Conservation (phyloP, 2,888 invertebrate species). For the Phasia obesa region DNA sequence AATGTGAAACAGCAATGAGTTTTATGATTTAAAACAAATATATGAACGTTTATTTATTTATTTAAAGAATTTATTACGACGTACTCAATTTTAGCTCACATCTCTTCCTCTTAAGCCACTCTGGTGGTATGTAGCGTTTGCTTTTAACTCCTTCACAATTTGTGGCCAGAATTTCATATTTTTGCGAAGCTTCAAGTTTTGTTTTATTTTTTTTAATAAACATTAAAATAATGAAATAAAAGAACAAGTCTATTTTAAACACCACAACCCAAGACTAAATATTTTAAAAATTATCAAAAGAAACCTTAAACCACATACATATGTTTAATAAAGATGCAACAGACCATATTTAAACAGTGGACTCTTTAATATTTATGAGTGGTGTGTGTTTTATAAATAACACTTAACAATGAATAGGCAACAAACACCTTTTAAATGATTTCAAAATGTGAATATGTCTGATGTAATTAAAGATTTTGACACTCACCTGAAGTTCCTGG, state of each 20-base stretch:
- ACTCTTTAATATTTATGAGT: too few species aligned
- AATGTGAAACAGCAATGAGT: slow-evolving; percentile 16
- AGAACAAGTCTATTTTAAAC: neutral
- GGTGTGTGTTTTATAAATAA: too few species aligned
- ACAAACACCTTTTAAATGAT: neutral
- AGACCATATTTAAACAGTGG: too few species aligned
- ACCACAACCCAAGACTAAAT: slow-evolving; percentile 43
- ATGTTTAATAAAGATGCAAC: neutral
- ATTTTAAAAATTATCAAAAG: neutral
- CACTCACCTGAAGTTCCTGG: slow-evolving; percentile 82
- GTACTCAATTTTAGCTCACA: slow-evolving; percentile 80
- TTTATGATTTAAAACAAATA: too few species aligned
- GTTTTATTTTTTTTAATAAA: slow-evolving; percentile 20
- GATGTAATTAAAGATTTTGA: slow-evolving; percentile 39
- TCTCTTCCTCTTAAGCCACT: slow-evolving; percentile 81
- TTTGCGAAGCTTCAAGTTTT: slow-evolving; percentile 45
- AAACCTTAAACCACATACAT: slow-evolving; percentile 45
- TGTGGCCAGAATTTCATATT: slow-evolving; percentile 30
- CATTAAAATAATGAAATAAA: slow-evolving; percentile 40
- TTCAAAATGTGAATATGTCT: neutral
- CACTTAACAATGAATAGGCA: neutral
- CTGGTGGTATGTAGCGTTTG: slow-evolving; percentile 81
- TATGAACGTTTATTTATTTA: neutral
- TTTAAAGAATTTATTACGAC: slow-evolving; percentile 65
- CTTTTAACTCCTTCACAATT: slow-evolving; percentile 75